phyloP scores from a whole-genome alignment of 2,113 vertebrate genomes.

The Polypterus bichir region DNA sequence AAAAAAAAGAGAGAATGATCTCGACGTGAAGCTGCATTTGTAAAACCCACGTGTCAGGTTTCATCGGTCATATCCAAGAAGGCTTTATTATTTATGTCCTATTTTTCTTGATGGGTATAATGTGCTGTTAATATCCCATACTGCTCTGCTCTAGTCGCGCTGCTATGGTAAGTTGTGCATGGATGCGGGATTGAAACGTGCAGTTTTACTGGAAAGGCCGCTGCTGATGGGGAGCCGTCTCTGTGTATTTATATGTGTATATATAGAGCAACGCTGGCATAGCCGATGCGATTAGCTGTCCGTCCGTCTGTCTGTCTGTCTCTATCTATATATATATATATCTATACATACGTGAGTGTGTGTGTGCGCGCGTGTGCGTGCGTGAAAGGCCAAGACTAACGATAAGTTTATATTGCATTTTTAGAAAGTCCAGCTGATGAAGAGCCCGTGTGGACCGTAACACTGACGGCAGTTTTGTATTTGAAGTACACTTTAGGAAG shows the following conservation, averaged over 20 bases:
- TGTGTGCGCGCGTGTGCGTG: neutral
- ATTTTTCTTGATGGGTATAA: constrained; percentile 48
- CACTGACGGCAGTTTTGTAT: too few relatives aligned
- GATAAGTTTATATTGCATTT: too few relatives aligned
- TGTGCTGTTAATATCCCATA: constrained; percentile 44
- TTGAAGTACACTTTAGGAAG: too few relatives aligned
- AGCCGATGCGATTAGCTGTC: too few relatives aligned
- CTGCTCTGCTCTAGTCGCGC: constrained; percentile 53
- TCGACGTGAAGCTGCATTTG: constrained; percentile 7
- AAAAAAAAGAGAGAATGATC: constrained; percentile 39
- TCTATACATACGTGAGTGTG: neutral
- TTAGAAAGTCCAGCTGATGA: too few relatives aligned
- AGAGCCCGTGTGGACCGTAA: too few relatives aligned
- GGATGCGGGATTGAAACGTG: constrained; percentile 23
- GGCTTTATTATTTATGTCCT: neutral
- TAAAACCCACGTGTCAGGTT: too few relatives aligned
- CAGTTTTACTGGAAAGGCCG: neutral
- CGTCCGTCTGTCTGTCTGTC: too few relatives aligned
- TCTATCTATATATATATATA: neutral
- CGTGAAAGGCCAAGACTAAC: too few relatives aligned
- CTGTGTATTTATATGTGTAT: too few relatives aligned
- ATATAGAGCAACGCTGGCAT: too few relatives aligned
- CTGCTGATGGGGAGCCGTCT: neutral
- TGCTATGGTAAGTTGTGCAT: constrained; percentile 42
- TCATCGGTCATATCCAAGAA: too few relatives aligned